A percentile compares a stretch with the other conserved stretches of the same genome.
Evolutionary conservation across 2,797 vertebrate species (phyloP).

Genomic region (Pygocentrus nattereri): DNA sequence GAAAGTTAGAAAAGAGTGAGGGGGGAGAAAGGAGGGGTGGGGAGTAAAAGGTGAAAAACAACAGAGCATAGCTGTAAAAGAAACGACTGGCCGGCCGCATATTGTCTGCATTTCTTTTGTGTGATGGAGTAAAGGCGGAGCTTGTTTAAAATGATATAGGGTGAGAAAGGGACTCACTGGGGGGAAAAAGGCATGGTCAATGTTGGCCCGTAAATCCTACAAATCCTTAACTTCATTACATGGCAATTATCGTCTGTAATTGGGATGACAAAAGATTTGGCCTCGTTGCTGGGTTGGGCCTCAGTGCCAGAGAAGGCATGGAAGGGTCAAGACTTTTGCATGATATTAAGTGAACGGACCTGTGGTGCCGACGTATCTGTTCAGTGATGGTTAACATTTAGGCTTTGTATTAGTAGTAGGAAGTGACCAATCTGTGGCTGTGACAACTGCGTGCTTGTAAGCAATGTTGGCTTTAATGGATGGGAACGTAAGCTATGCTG

Average conservation of each 20-base stretch:
- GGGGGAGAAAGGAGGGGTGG: slow-evolving; percentile 57
- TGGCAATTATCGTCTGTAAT: slow-evolving; percentile 81
- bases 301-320: slow-evolving; percentile 46
- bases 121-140: slow-evolving; percentile 70
- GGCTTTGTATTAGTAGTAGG: slow-evolving; percentile 67
- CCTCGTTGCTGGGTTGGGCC: slow-evolving; percentile 51
- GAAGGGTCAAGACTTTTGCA: slow-evolving; percentile 62
- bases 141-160: slow-evolving; percentile 74
- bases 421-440: slow-evolving; percentile 79
- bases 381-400: slow-evolving; percentile 56
- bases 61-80: slow-evolving; percentile 74
- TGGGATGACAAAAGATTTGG: slow-evolving; percentile 76
- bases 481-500: slow-evolving; percentile 38
- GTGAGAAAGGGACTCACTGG: slow-evolving; percentile 68
- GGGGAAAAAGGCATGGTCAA: slow-evolving; percentile 75
- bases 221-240: slow-evolving; percentile 88
- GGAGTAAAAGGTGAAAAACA: slow-evolving; percentile 63
- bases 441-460: slow-evolving; percentile 33
- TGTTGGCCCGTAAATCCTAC: slow-evolving; percentile 85
- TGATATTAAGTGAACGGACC: slow-evolving; percentile 56
- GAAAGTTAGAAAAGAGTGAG: slow-evolving; percentile 51
- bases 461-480: slow-evolving; percentile 44
- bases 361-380: slow-evolving; percentile 41
- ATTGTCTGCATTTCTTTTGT: slow-evolving; percentile 82
- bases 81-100: slow-evolving; percentile 83